phyloP scores from a whole-genome alignment of 2,888 invertebrate genomes.

The Eupsilia transversa region DNA sequence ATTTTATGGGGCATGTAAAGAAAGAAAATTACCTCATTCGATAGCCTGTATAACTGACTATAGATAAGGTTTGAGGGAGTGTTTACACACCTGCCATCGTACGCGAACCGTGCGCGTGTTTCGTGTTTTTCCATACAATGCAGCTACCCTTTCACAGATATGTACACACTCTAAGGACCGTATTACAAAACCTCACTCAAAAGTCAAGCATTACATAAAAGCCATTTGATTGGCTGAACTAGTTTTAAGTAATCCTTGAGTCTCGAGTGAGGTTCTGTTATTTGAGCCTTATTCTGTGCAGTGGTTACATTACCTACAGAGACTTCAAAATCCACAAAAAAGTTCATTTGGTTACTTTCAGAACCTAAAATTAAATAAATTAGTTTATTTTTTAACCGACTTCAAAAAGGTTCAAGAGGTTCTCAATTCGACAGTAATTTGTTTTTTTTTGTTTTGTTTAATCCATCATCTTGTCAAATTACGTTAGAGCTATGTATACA shows the following conservation, averaged over 20 bases:
- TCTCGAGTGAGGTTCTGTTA: too few relatives aligned
- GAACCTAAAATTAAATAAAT: not conserved
- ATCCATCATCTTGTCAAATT: not conserved
- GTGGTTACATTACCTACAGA: not conserved
- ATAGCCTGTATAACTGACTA: slow-evolving; percentile 6
- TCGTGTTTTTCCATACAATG: not conserved
- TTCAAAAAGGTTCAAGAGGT: too few relatives aligned
- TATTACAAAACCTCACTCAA: not conserved
- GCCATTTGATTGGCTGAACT: not conserved
- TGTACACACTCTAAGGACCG: not conserved
- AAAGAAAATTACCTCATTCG: slow-evolving; percentile 37
- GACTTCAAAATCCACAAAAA: not conserved
- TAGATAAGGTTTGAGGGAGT: slow-evolving; percentile 8
- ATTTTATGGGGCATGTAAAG: slow-evolving; percentile 31
- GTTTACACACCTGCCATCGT: slow-evolving; percentile 12
- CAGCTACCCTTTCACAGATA: not conserved
- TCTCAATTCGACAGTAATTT: too few relatives aligned
- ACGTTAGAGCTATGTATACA: not conserved
- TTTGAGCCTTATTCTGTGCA: not conserved
- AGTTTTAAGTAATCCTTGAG: not conserved
- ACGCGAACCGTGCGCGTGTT: not conserved
- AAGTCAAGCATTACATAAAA: not conserved
- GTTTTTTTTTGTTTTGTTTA: too few relatives aligned
- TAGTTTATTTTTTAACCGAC: not conserved
- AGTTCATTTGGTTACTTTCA: not conserved